Evolutionary conservation across 2,797 vertebrate species (phyloP), one percentile per base, ranked within the genome.

Genomic region (Sebastes flavidus): DNA sequence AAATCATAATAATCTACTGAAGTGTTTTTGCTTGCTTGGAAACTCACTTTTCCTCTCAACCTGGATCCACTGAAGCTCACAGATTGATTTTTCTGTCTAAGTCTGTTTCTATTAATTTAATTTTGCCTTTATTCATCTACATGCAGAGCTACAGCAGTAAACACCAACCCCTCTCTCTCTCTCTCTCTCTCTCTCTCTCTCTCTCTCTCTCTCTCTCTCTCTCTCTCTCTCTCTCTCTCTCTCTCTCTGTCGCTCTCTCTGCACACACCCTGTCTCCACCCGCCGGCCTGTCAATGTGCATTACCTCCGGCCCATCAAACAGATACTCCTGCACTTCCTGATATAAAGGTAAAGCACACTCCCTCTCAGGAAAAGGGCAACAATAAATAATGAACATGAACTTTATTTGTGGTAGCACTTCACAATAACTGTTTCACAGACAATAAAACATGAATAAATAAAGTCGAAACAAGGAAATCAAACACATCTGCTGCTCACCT

Each of bases 221-320:
- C 25, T 32, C 61, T 61, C 65, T 59, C 60, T 72, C 61, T 46
- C 46, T 11, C 16, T 54, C 20, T 63, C 25, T 32, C 65, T 61
- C 60, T 70, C 65, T 46, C 46, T 11, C 22, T n/a, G 6, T 58
- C 22, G 18, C 67, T 59, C 61, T 70, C 58, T 49, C 54, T 11
- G 24, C 42, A 52, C 80, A 27, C 61, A 36, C 67, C n/a, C 49
- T 1, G 24, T 49, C 78, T 78, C 74, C 77, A 60, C 81, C 83
- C 66, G 27, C 58, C 52, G 65, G 54, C 25, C 87, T 92, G 94
- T 92, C 92, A 76, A 13, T 56, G 81, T 34, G 18, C 55, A 90
- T 94, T 91, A 92, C 18, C 68, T 93, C 90, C 88, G 69, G 55
- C 60, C 69, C 80, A 54, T 6, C 62, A 34, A 2, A 62, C 87